These are phyloP conservation scores for Balanococcus diminutus DNA, from an alignment of 2,888 invertebrate species.

Conservation along the genomic window DNA sequence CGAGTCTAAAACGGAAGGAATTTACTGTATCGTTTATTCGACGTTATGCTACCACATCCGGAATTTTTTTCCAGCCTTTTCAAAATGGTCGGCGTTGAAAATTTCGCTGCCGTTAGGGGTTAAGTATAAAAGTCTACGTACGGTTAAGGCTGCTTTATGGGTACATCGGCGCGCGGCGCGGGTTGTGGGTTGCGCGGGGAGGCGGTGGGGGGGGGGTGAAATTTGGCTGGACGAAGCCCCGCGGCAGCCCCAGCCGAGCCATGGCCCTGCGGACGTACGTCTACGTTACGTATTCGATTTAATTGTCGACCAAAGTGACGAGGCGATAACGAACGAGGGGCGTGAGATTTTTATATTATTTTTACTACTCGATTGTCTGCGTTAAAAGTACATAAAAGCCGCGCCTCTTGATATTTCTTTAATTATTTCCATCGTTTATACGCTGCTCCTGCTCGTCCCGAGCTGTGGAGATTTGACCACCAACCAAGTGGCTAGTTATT, in stretches of 20 bases:
- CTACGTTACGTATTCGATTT: neutral
- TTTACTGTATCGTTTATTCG: conserved; percentile 14
- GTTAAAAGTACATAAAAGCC: conserved; percentile 29
- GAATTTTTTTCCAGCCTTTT: neutral
- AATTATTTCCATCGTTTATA: conserved; percentile 12
- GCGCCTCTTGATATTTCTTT: neutral
- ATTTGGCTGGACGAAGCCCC: too few species aligned
- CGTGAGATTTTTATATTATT: neutral
- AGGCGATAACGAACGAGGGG: neutral
- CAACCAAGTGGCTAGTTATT: neutral
- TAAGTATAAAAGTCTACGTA: neutral
- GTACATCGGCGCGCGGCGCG: neutral
- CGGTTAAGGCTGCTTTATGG: neutral
- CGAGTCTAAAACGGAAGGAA: neutral
- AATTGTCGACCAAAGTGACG: neutral
- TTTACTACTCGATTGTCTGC: conserved; percentile 12
- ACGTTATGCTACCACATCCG: neutral
- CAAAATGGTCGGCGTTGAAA: neutral
- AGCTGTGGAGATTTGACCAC: neutral
- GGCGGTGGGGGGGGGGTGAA: neutral
- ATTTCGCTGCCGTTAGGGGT: neutral
- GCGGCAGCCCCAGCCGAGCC: neutral
- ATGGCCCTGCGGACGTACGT: neutral
- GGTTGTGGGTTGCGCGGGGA: neutral
- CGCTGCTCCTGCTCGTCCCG: neutral